Evolutionary conservation across 1,140 invertebrate genomes (phyloP), one percentile per base, ranked within the genome.

Genomic region (Leptonema lineaticorne): DNA sequence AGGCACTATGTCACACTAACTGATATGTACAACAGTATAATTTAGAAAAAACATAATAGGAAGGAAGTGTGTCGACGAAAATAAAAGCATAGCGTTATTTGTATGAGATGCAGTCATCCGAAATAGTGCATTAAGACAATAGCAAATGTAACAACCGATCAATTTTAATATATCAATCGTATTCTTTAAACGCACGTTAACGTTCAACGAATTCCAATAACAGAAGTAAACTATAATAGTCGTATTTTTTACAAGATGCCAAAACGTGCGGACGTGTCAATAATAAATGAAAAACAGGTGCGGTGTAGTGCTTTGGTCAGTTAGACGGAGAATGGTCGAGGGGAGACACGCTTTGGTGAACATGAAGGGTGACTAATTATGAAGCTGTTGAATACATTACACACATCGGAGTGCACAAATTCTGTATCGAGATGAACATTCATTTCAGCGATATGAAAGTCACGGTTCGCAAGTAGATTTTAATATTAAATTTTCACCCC

Each of bases 281-380:
- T 50, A 16, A 7, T 65, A 26, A 67, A 67, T 70, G 70, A 59
- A 60, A 50, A 37, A 67, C 69, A 74, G 60, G 68, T 73, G 71
- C 69, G 69, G 30, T 69, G 71, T n/a, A n/a, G 48, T 72, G 68
- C 59, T 69, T 69, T 69, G 64, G 68, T 63, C 67, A 69, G 64
- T 58, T 29, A 58, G 65, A 72, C 60, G 53, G 59, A n/a, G n/a
- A 24, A 64, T 56, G 69, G 71, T 50, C 67, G n/a, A 78, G 76
- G 78, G 81, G 81, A 83, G 80, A 83, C 78, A 79, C 78, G 80
- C 79, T 82, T 79, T 75, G 78, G 27, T 79, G 80, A 69, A 74
- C 79, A 83, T 80, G 75, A 80, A 80, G 81, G 81, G 80, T 82
- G 81, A 80, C 80, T 81, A 78, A 80, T 80, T 81, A 81, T 81